These are phyloP conservation scores for Agrotis exclamationis DNA, from an alignment of 2,888 invertebrate genomes.

Conservation along the genomic window DNA sequence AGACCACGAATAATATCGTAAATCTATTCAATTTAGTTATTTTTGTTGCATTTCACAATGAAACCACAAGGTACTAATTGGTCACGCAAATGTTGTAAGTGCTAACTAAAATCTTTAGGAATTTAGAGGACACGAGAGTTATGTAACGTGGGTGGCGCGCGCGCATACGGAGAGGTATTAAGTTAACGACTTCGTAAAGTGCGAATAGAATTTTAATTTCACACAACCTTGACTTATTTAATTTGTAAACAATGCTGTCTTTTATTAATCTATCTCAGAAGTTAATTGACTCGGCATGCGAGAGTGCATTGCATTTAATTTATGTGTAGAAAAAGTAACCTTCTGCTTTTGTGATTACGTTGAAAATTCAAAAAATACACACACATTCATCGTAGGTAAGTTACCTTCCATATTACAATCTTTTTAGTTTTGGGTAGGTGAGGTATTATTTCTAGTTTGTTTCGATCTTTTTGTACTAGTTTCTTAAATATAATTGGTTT, in stretches of 20 bases:
- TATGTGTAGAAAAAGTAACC: not conserved
- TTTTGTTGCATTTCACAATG: conserved; percentile 53
- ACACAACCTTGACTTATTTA: conserved; percentile 55
- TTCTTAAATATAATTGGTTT: too few relatives aligned
- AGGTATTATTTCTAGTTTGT: too few relatives aligned
- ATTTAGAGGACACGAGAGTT: conserved; percentile 71
- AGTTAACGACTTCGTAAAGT: conserved; percentile 34
- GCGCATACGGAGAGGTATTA: conserved; percentile 47
- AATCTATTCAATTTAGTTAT: conserved; percentile 30
- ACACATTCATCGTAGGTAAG: too few relatives aligned
- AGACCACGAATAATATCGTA: conserved; percentile 1
- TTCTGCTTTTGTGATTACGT: too few relatives aligned
- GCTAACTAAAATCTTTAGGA: conserved; percentile 67
- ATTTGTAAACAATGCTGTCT: conserved; percentile 47
- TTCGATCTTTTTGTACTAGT: too few relatives aligned
- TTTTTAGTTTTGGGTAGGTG: too few relatives aligned
- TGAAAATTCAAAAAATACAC: too few relatives aligned
- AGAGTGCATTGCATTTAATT: not conserved
- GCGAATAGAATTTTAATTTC: conserved; percentile 46
- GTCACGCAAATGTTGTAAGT: conserved; percentile 68
- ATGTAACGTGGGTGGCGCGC: conserved; percentile 65
- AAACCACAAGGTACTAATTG: conserved; percentile 60
- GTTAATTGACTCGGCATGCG: conserved; percentile 17
- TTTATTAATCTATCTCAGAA: conserved; percentile 29
- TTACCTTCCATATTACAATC: too few relatives aligned